Evolutionary conservation across 2,797 vertebrate species (phyloP).

Genomic region (Manis javanica): DNA sequence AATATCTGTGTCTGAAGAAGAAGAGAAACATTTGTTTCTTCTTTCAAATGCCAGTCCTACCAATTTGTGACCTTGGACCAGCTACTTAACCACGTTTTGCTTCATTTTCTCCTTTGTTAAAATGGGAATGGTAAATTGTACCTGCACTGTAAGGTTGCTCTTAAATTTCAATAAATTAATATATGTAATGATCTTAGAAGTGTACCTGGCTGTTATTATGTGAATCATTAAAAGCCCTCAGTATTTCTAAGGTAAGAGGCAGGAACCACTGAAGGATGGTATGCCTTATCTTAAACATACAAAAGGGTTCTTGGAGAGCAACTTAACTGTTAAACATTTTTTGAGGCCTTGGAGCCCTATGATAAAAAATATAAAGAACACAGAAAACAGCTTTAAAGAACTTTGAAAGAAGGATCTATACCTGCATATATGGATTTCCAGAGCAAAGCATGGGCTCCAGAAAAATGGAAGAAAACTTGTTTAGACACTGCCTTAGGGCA

Average conservation of each 20-base stretch:
- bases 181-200: background rate
- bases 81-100: background rate
- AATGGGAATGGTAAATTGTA: background rate
- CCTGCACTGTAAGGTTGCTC: background rate
- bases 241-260: background rate
- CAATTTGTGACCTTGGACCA: background rate
- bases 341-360: background rate
- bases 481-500: background rate
- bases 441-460: background rate
- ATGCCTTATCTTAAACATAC: background rate
- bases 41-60: background rate
- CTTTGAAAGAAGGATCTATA: background rate
- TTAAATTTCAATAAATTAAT: slow-evolving; percentile 6
- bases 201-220: background rate
- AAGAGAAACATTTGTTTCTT: background rate
- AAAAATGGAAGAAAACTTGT: background rate
- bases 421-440: background rate
- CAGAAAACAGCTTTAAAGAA: background rate
- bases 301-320: background rate
- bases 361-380: background rate
- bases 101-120: background rate
- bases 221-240: background rate
- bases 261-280: background rate
- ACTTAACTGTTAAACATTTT: background rate
- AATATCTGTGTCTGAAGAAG: background rate